Percentiles rank a stretch among this genome's conserved stretches.
Evolutionary conservation across 2,797 vertebrate species (phyloP).

Genomic region (Hafferia zeledoni): DNA sequence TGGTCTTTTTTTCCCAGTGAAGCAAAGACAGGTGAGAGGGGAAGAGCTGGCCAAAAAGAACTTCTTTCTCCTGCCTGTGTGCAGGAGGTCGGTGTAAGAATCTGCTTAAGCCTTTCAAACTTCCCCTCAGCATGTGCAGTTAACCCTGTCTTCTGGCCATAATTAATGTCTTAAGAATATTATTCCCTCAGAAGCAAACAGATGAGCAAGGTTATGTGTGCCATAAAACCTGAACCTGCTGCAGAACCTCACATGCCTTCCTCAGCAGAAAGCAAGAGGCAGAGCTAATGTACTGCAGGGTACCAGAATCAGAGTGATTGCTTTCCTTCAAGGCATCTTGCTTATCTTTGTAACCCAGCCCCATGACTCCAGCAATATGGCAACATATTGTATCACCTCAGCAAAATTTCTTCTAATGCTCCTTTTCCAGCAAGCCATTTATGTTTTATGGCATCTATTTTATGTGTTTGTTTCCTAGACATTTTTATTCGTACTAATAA

Average conservation of each 20-base stretch:
- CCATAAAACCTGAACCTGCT: neutral
- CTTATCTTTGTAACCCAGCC: neutral
- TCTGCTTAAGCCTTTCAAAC: neutral
- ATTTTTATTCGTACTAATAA: neutral
- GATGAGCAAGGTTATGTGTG: neutral
- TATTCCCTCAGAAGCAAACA: neutral
- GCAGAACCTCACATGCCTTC: neutral
- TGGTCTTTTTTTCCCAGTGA: neutral
- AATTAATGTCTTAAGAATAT: neutral
- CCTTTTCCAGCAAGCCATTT: neutral
- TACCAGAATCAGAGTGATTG: neutral
- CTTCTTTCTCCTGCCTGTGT: neutral
- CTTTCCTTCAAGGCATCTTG: neutral
- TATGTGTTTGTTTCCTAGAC: neutral
- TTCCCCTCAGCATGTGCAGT: rapidly evolving
- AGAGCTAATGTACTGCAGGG: neutral
- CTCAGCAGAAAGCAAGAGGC: neutral
- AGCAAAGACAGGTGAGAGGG: neutral
- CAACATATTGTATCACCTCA: neutral
- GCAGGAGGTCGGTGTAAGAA: neutral
- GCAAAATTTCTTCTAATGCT: neutral
- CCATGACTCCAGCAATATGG: neutral
- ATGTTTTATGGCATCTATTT: neutral
- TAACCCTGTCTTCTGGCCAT: neutral
- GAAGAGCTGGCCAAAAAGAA: neutral